phyloP scores from a whole-genome alignment of 2,113 vertebrate species.

The Rana temporaria region DNA sequence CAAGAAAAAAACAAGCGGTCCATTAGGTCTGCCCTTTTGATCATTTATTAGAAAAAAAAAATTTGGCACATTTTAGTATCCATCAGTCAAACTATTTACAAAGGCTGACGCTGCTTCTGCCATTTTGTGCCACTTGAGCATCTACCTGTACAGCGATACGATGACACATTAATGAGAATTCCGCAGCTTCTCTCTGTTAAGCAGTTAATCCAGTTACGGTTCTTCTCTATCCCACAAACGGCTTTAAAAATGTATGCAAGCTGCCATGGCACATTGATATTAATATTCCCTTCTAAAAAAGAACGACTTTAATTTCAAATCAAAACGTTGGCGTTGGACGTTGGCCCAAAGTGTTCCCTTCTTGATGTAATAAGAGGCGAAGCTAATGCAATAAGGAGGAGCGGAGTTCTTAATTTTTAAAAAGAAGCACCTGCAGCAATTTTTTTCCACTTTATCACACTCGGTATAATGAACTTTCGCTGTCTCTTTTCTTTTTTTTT shows the following conservation, averaged over 20 bases:
- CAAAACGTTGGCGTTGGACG: constrained; percentile 42
- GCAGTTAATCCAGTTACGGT: constrained; percentile 14
- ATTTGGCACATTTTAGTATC: no score
- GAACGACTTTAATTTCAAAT: constrained; percentile 44
- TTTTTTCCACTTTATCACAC: constrained; percentile 7
- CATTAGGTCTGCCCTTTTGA: no score
- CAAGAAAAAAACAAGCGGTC: no score
- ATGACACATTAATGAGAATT: background rate
- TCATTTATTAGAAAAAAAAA: no score
- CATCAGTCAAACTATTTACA: background rate
- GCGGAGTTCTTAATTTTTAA: constrained; percentile 28
- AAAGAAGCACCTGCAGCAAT: constrained; percentile 34
- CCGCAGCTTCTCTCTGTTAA: background rate
- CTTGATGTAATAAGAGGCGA: constrained; percentile 31
- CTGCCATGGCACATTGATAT: background rate
- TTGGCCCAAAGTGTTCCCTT: constrained; percentile 39
- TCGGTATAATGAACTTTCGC: constrained; percentile 23
- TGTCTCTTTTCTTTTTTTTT: background rate
- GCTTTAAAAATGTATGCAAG: constrained; percentile 11
- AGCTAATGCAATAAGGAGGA: constrained; percentile 40
- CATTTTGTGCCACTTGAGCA: background rate
- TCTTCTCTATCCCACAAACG: constrained; percentile 7
- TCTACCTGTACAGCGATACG: background rate
- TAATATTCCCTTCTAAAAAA: constrained; percentile 24
- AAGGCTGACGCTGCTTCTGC: background rate